Base-by-base conservation (phyloP, 2,888 invertebrate species). In the Diarsia brunnea region DNA sequence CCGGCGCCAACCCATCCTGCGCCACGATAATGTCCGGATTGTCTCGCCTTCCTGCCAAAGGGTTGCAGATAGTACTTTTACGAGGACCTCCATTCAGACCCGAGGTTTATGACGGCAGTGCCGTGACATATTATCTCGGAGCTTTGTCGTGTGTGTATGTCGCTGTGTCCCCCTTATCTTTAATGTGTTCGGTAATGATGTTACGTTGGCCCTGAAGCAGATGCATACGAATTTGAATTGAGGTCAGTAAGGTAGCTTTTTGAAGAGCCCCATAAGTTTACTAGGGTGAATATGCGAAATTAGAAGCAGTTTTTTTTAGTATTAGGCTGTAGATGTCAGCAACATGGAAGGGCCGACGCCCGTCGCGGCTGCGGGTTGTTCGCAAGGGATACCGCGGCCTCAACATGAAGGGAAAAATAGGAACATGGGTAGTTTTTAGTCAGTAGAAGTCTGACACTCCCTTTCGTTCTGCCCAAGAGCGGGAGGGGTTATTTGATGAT, bases 51-150 rank as follows among this genome's bases (percentile, higher is more conserved):
- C 84, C 86, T 84, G 84, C 19, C 21, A 10, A 24, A 65, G 65
- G 78, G 65, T 60, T 73, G 12, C 24, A n/a, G 84, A 85, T 86
- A 81, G n/a, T 49, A 75, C 55, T 69, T 84, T 86, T 85, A 84
- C 65, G 84, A 68, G 55, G 60, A 49, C 11, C 80, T 71, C 19
- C 71, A 72, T 78, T 64, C 69, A 69, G 27, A 67, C 49, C 69
- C 45, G 27, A 10, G 49, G 51, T 75, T 86, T 73, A 85, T 73
- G 51, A n/a, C 61, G 7, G 24, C 38, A 53, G 27, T 66, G 16
- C 43, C 43, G 63, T 60, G 49, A 51, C n/a, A 16, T 60, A 78
- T 38, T n/a, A 78, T 65, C 58, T 58, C n/a, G 45, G n/a, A n/a
- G 14, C 11, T 51, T 47, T 51, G 49, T 73, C 19, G 24, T 27